Base-by-base conservation (phyloP, 2,888 invertebrate species). In the Pachydiplax longipennis region DNA sequence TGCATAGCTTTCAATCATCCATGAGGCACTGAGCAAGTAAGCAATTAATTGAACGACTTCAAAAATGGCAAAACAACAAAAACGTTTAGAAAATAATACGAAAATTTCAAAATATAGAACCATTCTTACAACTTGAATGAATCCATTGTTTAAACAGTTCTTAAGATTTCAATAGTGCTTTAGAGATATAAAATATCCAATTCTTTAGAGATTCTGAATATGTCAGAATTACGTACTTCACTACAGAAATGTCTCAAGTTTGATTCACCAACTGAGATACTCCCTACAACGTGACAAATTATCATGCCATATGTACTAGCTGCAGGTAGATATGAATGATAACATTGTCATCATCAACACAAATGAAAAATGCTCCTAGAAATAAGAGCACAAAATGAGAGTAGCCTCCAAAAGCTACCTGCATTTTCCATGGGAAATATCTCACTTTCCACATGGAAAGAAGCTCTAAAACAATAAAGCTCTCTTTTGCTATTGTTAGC, bases 401-500 rank as follows among this genome's bases (percentile, higher is more conserved):
- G 87, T 61, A 87, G 58, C 83, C 58, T 22, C 35, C 31, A 37
- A 35, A 58, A 35, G 87, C 87, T 61, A 87, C 87, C 58, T 61
- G 87, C 61, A 61, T 87, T 87, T 87, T 87, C 87, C 87, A 87
- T 87, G 61, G 87, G 87, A 87, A 87, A 87, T 61, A 87, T 87
- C 35, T 37, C 61, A 87, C 87, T 87, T 87, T 87, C 87, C 61
- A 87, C 87, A 87, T 87, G 61, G 87, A 87, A 87, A 87, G 61
- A 87, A 87, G 87, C 87, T 61, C 87, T 87, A 37, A 87, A 61
- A 87, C 61, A 87, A 87, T 87, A 37, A 87, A 87, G 65, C 87
- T 61, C 61, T 37, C 10, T n/a, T 73, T 87, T 12, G 25, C 58
- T 35, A 31, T 13, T 58, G 18, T 83, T 31, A 58, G 58, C 82